A percentile compares a stretch with the other conserved stretches of the same genome.
phyloP scores from a whole-genome alignment of 2,888 invertebrate genomes.

The Drosophila nr. fundita region DNA sequence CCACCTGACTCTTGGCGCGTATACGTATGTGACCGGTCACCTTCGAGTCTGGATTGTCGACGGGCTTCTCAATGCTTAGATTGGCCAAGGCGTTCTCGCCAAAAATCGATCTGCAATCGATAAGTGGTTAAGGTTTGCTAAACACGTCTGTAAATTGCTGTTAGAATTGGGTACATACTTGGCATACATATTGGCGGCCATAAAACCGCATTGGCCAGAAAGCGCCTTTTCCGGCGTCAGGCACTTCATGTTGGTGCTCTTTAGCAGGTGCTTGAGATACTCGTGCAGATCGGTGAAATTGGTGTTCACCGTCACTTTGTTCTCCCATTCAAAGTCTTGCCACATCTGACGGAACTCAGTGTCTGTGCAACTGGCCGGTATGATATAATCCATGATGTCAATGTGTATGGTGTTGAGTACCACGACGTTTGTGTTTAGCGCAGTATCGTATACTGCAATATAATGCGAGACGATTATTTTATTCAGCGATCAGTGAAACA shows the following conservation, averaged over 20 bases:
- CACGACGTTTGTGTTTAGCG: conserved; percentile 92
- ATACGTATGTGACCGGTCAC: conserved; percentile 99
- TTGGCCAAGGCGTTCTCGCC: conserved; percentile 99
- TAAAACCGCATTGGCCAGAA: conserved; percentile 99
- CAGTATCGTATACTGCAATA: conserved; percentile 95
- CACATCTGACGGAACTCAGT: conserved; percentile 99
- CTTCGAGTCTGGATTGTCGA: conserved; percentile 93
- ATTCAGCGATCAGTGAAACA: no score
- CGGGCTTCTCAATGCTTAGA: conserved; percentile 98
- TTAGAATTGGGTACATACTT: conserved; percentile 82
- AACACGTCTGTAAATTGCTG: no score
- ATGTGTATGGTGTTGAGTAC: conserved; percentile 99
- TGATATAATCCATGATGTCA: conserved; percentile 99
- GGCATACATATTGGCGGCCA: conserved; percentile 99
- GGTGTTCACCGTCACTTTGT: conserved; percentile 98
- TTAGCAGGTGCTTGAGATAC: conserved; percentile 95
- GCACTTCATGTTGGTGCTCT: conserved; percentile 99
- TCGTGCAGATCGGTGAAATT: conserved; percentile 95
- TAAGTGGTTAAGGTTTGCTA: neutral
- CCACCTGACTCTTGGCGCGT: conserved; percentile 98
- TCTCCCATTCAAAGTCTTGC: conserved; percentile 99
- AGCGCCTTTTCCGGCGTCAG: conserved; percentile 98
- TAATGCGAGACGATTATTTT: neutral
- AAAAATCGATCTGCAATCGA: conserved; percentile 91
- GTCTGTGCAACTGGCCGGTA: conserved; percentile 97